phyloP scores from a whole-genome alignment of 2,888 invertebrate genomes.

The Pammene fasciana region DNA sequence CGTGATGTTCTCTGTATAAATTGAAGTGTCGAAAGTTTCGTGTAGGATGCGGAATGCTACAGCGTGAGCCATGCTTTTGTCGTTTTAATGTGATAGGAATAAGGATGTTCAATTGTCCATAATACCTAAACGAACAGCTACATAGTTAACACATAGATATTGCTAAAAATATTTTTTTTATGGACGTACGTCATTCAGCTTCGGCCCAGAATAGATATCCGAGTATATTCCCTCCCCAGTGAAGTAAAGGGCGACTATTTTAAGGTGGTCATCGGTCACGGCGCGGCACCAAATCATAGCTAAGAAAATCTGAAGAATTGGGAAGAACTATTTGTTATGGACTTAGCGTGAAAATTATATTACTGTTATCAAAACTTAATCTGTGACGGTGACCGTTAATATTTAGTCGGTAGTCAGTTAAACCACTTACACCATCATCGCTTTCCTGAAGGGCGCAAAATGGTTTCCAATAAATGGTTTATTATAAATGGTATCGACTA shows the following conservation, averaged over 20 bases:
- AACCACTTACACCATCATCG: neutral
- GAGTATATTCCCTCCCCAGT: neutral
- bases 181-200: neutral
- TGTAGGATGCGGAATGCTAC: too few relatives aligned
- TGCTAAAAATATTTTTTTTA: neutral
- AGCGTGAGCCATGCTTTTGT: too few relatives aligned
- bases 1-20: too few relatives aligned
- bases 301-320: too few relatives aligned
- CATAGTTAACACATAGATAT: neutral
- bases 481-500: too few relatives aligned
- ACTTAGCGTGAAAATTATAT: neutral
- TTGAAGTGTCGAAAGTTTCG: too few relatives aligned
- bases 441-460: neutral
- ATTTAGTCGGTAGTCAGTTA: too few relatives aligned
- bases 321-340: neutral
- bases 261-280: neutral
- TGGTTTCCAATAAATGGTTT: neutral
- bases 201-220: neutral
- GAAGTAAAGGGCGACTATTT: conserved; percentile 1
- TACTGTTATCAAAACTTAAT: neutral
- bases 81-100: too few relatives aligned
- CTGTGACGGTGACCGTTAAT: neutral
- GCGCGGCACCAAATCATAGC: neutral
- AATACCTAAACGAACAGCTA: too few relatives aligned
- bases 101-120: too few relatives aligned